Conservation (phyloP, 1,140 invertebrate genomes). For the Radopholus similis region DNA sequence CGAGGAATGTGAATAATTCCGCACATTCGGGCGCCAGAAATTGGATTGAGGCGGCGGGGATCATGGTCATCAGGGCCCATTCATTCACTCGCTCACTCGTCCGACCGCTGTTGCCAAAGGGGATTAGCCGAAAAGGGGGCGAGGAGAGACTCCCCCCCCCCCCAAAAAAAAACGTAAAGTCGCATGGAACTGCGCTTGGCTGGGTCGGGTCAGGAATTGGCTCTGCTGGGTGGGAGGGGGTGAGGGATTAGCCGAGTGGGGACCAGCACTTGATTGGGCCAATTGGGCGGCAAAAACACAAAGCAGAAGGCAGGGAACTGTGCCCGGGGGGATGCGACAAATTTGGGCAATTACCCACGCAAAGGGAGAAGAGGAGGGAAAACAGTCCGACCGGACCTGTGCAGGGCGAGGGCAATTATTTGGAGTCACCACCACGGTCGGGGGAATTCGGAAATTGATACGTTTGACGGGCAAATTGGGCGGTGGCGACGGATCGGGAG, state of each 20-base stretch:
- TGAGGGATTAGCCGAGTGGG: too few species aligned
- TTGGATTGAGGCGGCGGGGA: not conserved
- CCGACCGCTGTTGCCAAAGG: not conserved
- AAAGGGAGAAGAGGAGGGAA: not conserved
- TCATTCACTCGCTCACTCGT: not conserved
- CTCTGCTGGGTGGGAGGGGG: too few species aligned
- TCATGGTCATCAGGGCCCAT: conserved; percentile 2
- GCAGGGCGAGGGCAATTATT: not conserved
- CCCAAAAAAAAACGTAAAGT: too few species aligned
- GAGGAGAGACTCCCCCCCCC: too few species aligned
- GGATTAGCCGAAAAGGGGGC: not conserved
- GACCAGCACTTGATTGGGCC: not conserved
- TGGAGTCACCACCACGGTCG: too few species aligned
- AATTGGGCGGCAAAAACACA: not conserved
- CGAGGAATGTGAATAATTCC: not conserved
- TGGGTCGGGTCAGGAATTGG: too few species aligned
- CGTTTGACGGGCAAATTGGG: not conserved
- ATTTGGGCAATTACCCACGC: not conserved
- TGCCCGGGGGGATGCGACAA: not conserved
- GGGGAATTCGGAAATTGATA: not conserved
- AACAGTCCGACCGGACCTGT: too few species aligned
- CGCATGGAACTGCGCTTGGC: too few species aligned
- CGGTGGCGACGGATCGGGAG: not conserved
- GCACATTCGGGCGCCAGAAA: not conserved
- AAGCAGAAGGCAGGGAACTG: not conserved